Conservation (phyloP, 2,797 vertebrate species). For the Sebastes hubbsi region DNA sequence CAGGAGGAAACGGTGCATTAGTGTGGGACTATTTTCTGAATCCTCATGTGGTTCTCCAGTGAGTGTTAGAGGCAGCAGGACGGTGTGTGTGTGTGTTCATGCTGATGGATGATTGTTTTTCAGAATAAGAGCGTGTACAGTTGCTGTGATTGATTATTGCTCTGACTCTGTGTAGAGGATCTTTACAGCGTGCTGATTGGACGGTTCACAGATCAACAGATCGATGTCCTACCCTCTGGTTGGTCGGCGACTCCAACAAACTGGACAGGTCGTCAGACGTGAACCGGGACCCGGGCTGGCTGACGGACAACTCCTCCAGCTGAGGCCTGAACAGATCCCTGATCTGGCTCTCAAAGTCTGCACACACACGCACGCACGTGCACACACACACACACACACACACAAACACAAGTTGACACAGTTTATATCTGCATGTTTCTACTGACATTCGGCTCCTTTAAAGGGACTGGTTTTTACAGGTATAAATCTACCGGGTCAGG, state of each 20-base stretch:
- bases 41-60: no score
- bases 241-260: conserved; percentile 68
- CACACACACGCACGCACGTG: neutral
- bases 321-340: conserved; percentile 83
- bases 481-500: no score
- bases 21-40: no score
- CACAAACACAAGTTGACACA: no score
- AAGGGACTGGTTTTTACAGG: no score
- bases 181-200: conserved; percentile 5
- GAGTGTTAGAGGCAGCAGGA: no score
- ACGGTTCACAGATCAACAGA: neutral
- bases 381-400: no score
- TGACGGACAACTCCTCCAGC: conserved; percentile 63
- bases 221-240: conserved; percentile 46
- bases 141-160: neutral
- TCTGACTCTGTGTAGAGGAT: neutral
- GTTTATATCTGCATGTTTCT: neutral
- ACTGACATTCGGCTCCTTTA: no score
- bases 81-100: no score
- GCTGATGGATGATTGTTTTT: neutral
- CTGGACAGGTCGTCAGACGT: conserved; percentile 71
- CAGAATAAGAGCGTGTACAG: neutral
- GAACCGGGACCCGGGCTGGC: conserved; percentile 40
- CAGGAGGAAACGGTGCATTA: no score
- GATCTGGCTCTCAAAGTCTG: conserved; percentile 87